Evolutionary conservation across 2,797 vertebrate genomes (phyloP), one percentile per base, ranked within the genome.

Genomic region (Apodemus agrarius): DNA sequence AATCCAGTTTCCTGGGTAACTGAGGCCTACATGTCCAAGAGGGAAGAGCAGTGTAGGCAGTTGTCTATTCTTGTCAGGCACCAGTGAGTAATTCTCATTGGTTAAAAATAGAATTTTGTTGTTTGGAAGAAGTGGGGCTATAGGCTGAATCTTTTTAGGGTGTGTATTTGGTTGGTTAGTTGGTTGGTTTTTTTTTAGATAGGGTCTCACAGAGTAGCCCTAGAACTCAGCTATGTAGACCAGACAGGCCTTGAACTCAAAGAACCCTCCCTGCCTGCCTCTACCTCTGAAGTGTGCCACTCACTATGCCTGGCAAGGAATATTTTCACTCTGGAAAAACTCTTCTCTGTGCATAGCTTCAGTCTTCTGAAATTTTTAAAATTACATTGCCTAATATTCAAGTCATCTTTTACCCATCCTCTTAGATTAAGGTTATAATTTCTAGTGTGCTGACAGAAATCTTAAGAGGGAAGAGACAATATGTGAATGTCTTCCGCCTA

Each of bases 1-100:
- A 69, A 91, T 93, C 92, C 19, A 90, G 98, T 98, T 98, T 98
- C 98, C 98, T 97, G 97, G 98, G 98, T 97, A 98, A 98, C 98
- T 95, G 97, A 94, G 96, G 95, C 80, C 95, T 98, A 97, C 92
- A 84, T 96, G 97, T 87, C 92, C 87, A 97, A 94, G 94, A 95
- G 84, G 59, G 97, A 98, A 89, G 82, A 96, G 88, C 93, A 96
- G 84, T 97, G 96, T 94, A 98, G 98, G 97, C 98, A 98, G 98
- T 95, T 97, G 95, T 96, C 96, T 98, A 97, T 98, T 98, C 98
- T 98, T 98, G 95, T 92, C 59, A 92, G 93, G 83, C 67, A 94
- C 97, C 97, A 98, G 94, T 98, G 98, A 98, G 98, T 98, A 98
- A 98, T 97, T 97, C 94, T 93, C 94, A 78, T 93, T 93, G 97